Conservation (phyloP, 1,140 invertebrate species). For the Myzus persicae region DNA sequence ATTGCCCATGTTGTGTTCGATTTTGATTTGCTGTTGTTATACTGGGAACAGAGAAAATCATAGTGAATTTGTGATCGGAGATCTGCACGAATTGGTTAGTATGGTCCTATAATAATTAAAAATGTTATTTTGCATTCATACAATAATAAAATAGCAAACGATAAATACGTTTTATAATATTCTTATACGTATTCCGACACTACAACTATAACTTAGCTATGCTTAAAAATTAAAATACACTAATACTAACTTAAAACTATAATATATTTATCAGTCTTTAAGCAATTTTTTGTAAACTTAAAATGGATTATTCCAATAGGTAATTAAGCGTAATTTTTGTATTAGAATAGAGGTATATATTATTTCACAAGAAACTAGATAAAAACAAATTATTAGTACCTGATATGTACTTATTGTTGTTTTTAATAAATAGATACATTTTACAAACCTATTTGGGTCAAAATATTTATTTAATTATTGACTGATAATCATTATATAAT, state of each 20-base stretch:
- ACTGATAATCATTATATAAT: too few species aligned
- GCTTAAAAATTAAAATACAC: background rate
- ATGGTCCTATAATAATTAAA: background rate
- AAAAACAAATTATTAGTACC: background rate
- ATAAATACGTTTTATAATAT: background rate
- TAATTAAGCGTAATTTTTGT: background rate
- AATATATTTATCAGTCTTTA: too few species aligned
- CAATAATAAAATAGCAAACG: background rate
- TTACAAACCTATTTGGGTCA: too few species aligned
- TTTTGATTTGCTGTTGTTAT: background rate
- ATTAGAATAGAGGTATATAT: background rate
- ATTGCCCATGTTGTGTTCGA: background rate
- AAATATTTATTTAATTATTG: too few species aligned
- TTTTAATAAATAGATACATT: too few species aligned
- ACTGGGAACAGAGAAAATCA: background rate
- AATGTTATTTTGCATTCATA: background rate
- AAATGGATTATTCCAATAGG: too few species aligned
- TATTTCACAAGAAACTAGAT: background rate
- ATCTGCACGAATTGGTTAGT: background rate
- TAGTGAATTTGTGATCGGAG: background rate
- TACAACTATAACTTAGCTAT: background rate
- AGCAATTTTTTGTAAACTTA: too few species aligned
- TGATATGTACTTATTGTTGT: background rate
- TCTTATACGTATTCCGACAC: background rate
- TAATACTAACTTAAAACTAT: too few species aligned